Conservation (phyloP, 2,888 invertebrate species). For the Lumbricus terrestris region DNA sequence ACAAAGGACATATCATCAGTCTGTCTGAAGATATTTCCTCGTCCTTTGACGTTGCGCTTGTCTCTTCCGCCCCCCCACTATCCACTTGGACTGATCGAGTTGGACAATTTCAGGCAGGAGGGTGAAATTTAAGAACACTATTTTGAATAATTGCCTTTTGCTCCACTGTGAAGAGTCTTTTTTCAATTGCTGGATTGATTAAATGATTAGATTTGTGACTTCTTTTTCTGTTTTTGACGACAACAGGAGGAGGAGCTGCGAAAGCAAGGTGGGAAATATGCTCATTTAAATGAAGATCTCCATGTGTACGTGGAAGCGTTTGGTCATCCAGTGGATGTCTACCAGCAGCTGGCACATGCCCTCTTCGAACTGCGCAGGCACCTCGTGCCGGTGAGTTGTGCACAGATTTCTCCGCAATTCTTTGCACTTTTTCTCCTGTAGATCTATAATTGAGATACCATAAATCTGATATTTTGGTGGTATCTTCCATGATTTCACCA, state of each 20-base stretch:
- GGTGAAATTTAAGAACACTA: background rate
- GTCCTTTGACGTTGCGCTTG: no score
- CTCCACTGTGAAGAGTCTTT: no score
- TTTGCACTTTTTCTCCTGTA: background rate
- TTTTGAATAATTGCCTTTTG: background rate
- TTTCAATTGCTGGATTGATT: background rate
- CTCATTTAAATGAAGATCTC: constrained; percentile 81
- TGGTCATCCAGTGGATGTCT: constrained; percentile 85
- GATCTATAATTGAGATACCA: background rate
- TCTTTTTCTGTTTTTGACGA: background rate
- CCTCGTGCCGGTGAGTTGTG: constrained; percentile 65
- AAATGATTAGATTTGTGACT: background rate
- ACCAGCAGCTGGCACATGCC: constrained; percentile 81
- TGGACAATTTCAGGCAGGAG: no score
- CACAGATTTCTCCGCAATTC: background rate
- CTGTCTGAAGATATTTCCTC: no score
- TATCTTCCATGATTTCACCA: background rate
- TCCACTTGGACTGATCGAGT: no score
- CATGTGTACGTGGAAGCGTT: constrained; percentile 85
- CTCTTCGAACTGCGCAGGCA: constrained; percentile 79
- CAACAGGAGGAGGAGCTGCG: constrained; percentile 80
- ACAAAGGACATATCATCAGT: no score
- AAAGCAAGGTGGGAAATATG: constrained; percentile 79
- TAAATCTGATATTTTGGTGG: background rate
- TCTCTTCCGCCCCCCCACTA: no score